Percentiles rank a stretch among this genome's conserved stretches.
Conservation (phyloP, 2,113 vertebrate genomes). For the Eurypyga helias region DNA sequence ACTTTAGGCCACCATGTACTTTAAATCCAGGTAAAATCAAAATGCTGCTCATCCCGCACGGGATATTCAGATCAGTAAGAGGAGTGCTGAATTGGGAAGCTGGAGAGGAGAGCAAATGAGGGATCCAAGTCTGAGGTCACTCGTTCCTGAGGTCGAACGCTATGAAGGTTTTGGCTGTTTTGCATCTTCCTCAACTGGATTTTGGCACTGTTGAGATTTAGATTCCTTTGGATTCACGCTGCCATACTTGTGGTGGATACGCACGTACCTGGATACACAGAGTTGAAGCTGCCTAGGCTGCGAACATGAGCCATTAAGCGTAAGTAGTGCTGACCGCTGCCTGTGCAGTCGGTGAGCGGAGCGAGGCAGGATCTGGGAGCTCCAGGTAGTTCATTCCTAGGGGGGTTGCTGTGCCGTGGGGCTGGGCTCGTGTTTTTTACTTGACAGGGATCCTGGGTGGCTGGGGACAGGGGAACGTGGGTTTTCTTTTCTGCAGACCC, state of each 20-base stretch:
- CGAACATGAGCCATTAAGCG: fast-evolving
- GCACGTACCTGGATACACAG: fast-evolving
- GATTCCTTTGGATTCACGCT: background rate
- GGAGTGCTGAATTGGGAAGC: background rate
- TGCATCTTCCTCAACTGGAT: background rate
- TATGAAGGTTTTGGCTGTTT: fast-evolving
- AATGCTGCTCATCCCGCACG: background rate
- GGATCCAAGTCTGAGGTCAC: too few species aligned
- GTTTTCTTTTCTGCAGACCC: background rate
- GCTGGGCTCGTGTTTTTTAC: background rate
- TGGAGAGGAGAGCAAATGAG: background rate
- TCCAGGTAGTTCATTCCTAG: fast-evolving
- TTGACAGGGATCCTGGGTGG: background rate
- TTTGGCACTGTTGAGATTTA: background rate
- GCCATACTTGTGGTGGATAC: too few species aligned
- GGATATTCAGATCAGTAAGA: background rate
- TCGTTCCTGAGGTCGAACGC: background rate
- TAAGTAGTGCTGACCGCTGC: fast-evolving
- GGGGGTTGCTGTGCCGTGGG: background rate
- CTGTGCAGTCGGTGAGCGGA: fast-evolving
- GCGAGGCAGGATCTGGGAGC: background rate
- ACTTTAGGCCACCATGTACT: background rate
- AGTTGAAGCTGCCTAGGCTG: background rate
- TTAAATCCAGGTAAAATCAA: background rate
- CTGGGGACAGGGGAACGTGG: background rate